Evolutionary conservation across 2,888 invertebrate genomes (phyloP).

Genomic region (Conomelus anceps): DNA sequence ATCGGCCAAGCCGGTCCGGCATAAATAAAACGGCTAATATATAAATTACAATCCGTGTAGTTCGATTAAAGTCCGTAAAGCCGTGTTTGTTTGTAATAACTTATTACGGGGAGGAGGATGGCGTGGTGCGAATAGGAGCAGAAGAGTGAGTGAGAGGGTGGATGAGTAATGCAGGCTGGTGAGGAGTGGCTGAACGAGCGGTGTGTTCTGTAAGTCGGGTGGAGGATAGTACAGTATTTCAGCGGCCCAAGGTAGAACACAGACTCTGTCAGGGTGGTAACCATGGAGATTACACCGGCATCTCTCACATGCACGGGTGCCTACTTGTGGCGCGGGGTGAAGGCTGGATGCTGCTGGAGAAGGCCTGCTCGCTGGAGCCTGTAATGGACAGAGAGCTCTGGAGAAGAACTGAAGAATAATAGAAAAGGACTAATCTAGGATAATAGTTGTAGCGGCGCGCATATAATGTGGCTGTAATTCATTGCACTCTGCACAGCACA

Average conservation of each 20-base stretch:
- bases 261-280: not conserved
- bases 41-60: not conserved
- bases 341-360: not conserved
- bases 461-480: slow-evolving; percentile 8
- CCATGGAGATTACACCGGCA: not conserved
- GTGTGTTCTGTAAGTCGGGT: not conserved
- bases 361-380: not conserved
- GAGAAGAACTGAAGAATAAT: not conserved
- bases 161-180: not conserved
- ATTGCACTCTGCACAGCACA: not conserved
- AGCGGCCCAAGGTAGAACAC: not conserved
- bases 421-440: slow-evolving; percentile 3
- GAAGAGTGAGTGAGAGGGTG: too few relatives aligned
- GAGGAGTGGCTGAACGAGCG: not conserved
- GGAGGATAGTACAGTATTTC: not conserved
- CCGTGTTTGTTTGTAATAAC: not conserved
- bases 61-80: not conserved
- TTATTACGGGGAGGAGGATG: not conserved
- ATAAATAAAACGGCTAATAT: not conserved
- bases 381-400: too few relatives aligned
- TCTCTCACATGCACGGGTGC: too few relatives aligned
- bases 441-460: not conserved
- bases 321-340: too few relatives aligned
- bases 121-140: too few relatives aligned
- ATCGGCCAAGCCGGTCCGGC: not conserved